Evolutionary conservation across 2,113 vertebrate species (phyloP).

Genomic region (Amblyopsis rosae): DNA sequence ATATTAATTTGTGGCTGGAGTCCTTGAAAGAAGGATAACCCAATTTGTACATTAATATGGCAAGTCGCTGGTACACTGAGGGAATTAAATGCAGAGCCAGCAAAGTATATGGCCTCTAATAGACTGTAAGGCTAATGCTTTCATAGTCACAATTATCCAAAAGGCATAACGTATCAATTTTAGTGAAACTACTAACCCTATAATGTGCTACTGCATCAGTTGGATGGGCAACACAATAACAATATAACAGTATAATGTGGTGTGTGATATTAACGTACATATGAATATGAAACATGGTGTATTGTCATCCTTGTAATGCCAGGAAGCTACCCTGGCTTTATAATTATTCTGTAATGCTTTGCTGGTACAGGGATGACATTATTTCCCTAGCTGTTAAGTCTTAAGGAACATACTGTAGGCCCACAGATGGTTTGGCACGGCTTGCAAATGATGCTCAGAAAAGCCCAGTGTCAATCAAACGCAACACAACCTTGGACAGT

Average conservation of each 20-base stretch:
- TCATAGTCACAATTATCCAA: slow-evolving; percentile 17
- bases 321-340: neutral
- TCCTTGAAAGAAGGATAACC: slow-evolving; percentile 75
- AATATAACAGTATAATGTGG: slow-evolving; percentile 1
- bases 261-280: neutral
- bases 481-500: neutral
- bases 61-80: slow-evolving; percentile 57
- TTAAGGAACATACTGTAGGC: neutral
- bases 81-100: slow-evolving; percentile 61
- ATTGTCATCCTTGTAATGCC: neutral
- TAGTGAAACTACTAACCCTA: neutral
- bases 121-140: slow-evolving; percentile 23
- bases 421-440: neutral
- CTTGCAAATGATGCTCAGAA: slow-evolving; percentile 2
- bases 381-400: neutral
- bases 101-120: slow-evolving; percentile 44
- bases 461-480: slow-evolving; percentile 1
- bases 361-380: neutral
- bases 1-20: slow-evolving; percentile 71
- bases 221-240: neutral
- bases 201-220: neutral
- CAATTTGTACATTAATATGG: slow-evolving; percentile 73
- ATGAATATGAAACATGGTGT: neutral
- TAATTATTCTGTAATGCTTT: neutral
- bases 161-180: slow-evolving; percentile 4